Evolutionary conservation across 2,113 vertebrate genomes (phyloP).

Genomic region (Tauraco erythrolophus): DNA sequence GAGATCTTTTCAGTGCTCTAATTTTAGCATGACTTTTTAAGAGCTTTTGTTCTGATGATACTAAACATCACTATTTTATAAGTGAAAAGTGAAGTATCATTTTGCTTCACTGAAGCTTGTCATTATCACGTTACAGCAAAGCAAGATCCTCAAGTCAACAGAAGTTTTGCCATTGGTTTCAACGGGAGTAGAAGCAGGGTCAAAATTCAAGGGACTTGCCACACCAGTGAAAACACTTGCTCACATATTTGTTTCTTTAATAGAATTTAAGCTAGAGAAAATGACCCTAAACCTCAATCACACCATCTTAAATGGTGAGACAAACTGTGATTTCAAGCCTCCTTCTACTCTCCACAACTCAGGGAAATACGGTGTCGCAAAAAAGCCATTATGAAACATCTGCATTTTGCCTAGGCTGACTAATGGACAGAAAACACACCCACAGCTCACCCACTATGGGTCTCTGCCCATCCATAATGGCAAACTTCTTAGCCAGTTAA

Average conservation of each 20-base stretch:
- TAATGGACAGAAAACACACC: background rate
- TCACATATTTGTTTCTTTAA: background rate
- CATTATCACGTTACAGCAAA: background rate
- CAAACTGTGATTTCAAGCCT: background rate
- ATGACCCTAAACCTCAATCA: background rate
- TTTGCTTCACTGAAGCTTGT: background rate
- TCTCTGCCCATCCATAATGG: background rate
- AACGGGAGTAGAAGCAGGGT: background rate
- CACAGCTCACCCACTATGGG: background rate
- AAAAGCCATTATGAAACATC: background rate
- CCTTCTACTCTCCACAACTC: background rate
- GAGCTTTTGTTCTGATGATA: background rate
- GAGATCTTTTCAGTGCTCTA: background rate
- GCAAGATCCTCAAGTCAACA: background rate
- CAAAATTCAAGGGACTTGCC: background rate
- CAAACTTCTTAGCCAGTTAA: background rate
- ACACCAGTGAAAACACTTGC: background rate
- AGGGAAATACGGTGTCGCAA: background rate
- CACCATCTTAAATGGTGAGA: background rate
- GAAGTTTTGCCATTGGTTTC: background rate
- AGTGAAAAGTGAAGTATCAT: background rate
- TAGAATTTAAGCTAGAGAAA: background rate
- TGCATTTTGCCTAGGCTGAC: background rate
- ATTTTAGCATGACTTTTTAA: background rate
- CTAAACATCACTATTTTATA: background rate